Evolutionary conservation across 2,113 vertebrate species (phyloP).

Genomic region (Raphicerus campestris): DNA sequence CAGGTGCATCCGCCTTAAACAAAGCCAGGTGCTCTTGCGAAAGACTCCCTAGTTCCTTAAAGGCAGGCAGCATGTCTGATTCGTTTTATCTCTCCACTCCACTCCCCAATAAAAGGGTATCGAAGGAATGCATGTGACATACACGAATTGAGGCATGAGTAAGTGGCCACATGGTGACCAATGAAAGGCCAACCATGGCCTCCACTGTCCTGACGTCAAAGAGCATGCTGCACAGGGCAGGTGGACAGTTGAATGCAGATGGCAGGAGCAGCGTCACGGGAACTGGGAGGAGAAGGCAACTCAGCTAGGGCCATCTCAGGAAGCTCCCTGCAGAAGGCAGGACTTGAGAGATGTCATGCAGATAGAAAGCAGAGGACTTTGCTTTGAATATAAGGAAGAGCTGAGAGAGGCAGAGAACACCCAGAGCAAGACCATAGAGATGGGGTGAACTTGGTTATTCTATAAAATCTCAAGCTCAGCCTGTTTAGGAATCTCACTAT

Average conservation of each 20-base stretch:
- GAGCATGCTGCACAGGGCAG: too few relatives aligned
- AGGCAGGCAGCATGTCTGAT: neutral
- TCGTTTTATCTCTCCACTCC: neutral
- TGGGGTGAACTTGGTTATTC: neutral
- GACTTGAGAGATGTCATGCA: neutral
- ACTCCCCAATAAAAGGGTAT: neutral
- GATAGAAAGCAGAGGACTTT: neutral
- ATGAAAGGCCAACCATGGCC: neutral
- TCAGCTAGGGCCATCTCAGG: neutral
- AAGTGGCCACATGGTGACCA: neutral
- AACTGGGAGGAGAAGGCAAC: neutral
- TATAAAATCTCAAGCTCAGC: neutral
- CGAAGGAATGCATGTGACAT: neutral
- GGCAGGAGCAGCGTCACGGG: neutral
- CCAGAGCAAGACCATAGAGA: neutral
- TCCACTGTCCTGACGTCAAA: neutral
- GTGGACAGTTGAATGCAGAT: neutral
- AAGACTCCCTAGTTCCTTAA: neutral
- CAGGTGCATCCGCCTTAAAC: neutral
- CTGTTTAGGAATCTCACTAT: neutral
- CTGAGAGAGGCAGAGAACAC: neutral
- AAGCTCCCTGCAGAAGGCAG: neutral
- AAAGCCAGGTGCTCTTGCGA: neutral
- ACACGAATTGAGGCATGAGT: neutral
- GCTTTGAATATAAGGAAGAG: neutral